A percentile compares a stretch with the other conserved stretches of the same genome.
Conservation (phyloP, 2,113 vertebrate species). For the Petrocephalus zakoni region DNA sequence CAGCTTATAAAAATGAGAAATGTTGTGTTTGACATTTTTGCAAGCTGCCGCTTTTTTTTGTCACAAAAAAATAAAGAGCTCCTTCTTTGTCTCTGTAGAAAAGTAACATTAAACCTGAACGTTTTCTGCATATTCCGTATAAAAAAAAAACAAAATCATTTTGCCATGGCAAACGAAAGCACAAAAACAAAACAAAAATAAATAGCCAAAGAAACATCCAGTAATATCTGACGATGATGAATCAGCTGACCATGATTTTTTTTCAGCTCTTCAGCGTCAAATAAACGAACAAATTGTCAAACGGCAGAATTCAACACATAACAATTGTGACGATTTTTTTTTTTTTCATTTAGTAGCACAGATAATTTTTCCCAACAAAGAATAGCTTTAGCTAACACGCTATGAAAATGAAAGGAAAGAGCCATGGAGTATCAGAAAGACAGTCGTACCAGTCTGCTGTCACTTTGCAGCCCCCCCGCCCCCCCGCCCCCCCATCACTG, state of each 20-base stretch:
- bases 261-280: constrained; percentile 35
- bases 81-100: constrained; percentile 12
- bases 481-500: constrained; percentile 27
- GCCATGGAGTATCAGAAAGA: constrained; percentile 15
- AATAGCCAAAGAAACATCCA: background rate
- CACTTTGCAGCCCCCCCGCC: background rate
- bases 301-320: constrained; percentile 37
- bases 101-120: constrained; percentile 16
- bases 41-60: background rate
- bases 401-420: background rate
- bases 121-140: constrained; percentile 13
- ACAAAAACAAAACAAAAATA: background rate
- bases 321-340: constrained; percentile 37
- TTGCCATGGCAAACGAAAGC: background rate
- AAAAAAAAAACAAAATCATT: background rate
- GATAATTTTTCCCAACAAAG: background rate
- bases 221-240: background rate
- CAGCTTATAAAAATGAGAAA: constrained; percentile 4
- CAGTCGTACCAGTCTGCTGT: background rate
- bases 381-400: background rate
- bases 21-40: background rate
- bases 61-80: background rate
- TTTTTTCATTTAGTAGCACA: constrained; percentile 23
- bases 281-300: constrained; percentile 36
- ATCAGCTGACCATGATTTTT: constrained; percentile 30